Evolutionary conservation across 1,140 invertebrate species (phyloP).

Genomic region (Megalonaias nervosa): DNA sequence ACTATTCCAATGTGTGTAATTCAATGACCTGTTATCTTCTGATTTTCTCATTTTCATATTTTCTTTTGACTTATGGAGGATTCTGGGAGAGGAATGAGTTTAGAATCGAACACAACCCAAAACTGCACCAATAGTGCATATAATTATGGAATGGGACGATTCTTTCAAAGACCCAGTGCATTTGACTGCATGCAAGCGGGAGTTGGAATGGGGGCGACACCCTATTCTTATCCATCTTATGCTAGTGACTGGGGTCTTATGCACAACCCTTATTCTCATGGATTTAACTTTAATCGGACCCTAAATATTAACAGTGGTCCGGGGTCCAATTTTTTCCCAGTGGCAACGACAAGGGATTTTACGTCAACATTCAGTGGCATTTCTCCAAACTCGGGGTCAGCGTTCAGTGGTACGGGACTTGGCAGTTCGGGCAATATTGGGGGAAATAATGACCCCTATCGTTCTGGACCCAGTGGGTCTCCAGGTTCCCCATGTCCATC

Average conservation of each 20-base stretch:
- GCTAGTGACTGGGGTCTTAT: conserved; percentile 29
- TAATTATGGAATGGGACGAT: conserved; percentile 36
- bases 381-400: conserved; percentile 9
- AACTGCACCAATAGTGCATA: conserved; percentile 25
- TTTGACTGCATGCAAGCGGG: conserved; percentile 37
- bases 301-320: conserved; percentile 31
- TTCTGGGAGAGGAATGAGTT: conserved; percentile 12
- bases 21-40: no score
- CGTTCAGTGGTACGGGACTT: conserved; percentile 28
- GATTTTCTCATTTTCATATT: no score
- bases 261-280: conserved; percentile 32
- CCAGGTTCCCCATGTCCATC: conserved; percentile 27
- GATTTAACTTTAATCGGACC: conserved; percentile 35
- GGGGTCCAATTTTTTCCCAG: neutral
- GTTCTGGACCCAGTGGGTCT: conserved; percentile 25
- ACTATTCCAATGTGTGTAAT: no score
- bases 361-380: no score
- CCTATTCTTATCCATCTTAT: conserved; percentile 33
- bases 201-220: conserved; percentile 27
- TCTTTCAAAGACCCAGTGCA: conserved; percentile 33
- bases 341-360: no score
- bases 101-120: conserved; percentile 27
- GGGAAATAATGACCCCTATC: conserved; percentile 21
- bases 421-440: conserved; percentile 3
- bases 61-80: no score